A percentile compares a stretch with the other conserved stretches of the same genome.
phyloP scores from a whole-genome alignment of 30 jellyfish, hydroid and myxozoan genomes.

The Turritopsis rubra region DNA sequence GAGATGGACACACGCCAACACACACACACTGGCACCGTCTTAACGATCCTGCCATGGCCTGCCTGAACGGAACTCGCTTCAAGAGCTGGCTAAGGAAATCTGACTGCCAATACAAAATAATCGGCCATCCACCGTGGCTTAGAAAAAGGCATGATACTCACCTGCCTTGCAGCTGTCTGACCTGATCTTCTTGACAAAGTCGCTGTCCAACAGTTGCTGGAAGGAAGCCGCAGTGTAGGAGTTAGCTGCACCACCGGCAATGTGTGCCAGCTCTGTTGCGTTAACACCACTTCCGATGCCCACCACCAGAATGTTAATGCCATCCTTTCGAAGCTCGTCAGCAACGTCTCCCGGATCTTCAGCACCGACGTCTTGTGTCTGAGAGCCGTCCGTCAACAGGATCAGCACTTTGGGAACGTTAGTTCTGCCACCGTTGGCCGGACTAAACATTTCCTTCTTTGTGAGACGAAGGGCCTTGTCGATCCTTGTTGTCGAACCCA shows the following conservation, averaged over 20 bases:
- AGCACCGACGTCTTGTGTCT: conserved; percentile 68
- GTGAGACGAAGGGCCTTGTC: conserved; percentile 86
- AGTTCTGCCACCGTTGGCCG: conserved; percentile 59
- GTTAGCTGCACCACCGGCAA: conserved; percentile 48
- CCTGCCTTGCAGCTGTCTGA: conserved; percentile 45
- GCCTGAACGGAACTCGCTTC: neutral
- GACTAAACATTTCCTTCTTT: conserved; percentile 36
- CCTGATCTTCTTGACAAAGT: conserved; percentile 28
- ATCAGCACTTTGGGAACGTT: conserved; percentile 57
- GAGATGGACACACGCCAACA: neutral
- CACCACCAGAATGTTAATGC: conserved; percentile 45
- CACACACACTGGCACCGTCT: neutral
- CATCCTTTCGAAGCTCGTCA: conserved; percentile 47
- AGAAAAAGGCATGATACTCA: conserved; percentile 10
- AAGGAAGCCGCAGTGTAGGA: conserved; percentile 52
- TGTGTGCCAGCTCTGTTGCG: conserved; percentile 48
- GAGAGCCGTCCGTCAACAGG: conserved; percentile 87
- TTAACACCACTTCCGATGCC: conserved; percentile 73
- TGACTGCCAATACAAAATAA: neutral
- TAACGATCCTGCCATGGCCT: neutral
- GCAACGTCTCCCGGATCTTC: conserved; percentile 59
- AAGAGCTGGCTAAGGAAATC: neutral
- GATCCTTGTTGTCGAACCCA: conserved; percentile 84
- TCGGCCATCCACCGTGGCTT: neutral
- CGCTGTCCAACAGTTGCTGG: conserved; percentile 45